Conservation (phyloP, 2,888 invertebrate genomes). For the Metellina segmentata region DNA sequence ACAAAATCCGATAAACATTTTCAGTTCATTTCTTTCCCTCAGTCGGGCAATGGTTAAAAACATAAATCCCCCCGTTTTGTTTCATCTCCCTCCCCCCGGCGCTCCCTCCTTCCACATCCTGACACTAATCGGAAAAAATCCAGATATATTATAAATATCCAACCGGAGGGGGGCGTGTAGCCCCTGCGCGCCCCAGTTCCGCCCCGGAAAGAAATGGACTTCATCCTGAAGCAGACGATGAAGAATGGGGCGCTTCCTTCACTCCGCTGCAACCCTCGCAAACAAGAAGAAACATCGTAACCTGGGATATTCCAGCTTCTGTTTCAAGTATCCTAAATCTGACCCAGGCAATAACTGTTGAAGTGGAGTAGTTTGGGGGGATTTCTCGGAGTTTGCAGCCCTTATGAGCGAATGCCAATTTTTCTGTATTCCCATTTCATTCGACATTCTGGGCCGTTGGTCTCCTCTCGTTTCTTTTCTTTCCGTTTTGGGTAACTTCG, state of each 20-base stretch:
- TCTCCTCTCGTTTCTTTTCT: not conserved
- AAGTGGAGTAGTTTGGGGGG: slow-evolving; percentile 15
- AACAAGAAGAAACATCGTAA: slow-evolving; percentile 22
- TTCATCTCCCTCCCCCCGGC: slow-evolving; percentile 14
- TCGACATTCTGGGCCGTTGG: not conserved
- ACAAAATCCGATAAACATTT: too few relatives aligned
- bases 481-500: not conserved
- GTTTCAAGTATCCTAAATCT: slow-evolving; percentile 37
- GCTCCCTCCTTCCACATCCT: slow-evolving; percentile 35
- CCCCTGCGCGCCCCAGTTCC: slow-evolving; percentile 23
- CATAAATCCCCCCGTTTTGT: slow-evolving; percentile 18
- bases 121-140: slow-evolving; percentile 64
- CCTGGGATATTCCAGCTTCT: slow-evolving; percentile 46
- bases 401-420: not conserved
- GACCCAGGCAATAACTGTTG: slow-evolving; percentile 44
- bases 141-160: slow-evolving; percentile 59
- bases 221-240: slow-evolving; percentile 41
- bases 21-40: too few relatives aligned
- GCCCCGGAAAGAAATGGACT: slow-evolving; percentile 46
- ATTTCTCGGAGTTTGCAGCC: slow-evolving; percentile 7
- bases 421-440: not conserved
- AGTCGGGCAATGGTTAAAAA: not conserved
- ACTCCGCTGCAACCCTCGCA: not conserved
- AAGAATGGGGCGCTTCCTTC: slow-evolving; percentile 42
- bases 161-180: not conserved